Conservation (phyloP, 2,797 vertebrate genomes). For the Paratrypauchen microcephalus region DNA sequence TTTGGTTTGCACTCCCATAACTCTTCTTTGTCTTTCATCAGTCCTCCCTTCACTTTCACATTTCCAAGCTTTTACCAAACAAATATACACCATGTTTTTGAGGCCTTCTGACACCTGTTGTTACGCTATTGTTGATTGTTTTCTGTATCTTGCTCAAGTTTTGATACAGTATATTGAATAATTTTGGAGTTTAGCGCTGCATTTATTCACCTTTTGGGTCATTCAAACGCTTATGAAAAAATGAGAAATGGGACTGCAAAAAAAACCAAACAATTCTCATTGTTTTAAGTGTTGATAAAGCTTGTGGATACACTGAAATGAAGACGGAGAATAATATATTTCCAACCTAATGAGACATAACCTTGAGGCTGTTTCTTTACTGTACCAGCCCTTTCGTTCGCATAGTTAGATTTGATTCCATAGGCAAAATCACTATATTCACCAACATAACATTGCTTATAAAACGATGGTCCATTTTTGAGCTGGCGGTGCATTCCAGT, state of each 20-base stretch:
- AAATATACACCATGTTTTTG: background rate
- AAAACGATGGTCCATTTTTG: slow-evolving; percentile 8
- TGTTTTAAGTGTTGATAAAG: background rate
- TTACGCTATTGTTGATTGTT: slow-evolving; percentile 35
- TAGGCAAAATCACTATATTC: background rate
- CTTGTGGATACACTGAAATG: background rate
- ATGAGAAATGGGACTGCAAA: background rate
- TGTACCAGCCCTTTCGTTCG: background rate
- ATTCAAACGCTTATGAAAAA: background rate
- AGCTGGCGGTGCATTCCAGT: slow-evolving; percentile 4
- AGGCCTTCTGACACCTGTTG: slow-evolving; percentile 58
- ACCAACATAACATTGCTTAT: background rate
- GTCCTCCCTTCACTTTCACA: slow-evolving; percentile 21
- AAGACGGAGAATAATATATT: background rate
- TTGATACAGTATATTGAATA: background rate
- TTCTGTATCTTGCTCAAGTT: background rate
- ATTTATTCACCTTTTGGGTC: background rate
- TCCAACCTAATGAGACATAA: background rate
- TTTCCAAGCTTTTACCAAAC: slow-evolving; percentile 1
- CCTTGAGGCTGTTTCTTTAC: background rate
- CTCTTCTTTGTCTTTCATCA: slow-evolving; percentile 43
- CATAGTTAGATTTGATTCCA: background rate
- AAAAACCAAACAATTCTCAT: background rate
- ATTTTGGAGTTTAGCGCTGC: background rate
- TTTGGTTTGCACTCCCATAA: slow-evolving; percentile 12